These are phyloP conservation scores for Trisateles emortualis DNA, from an alignment of 2,888 invertebrate genomes.

Conservation along the genomic window DNA sequence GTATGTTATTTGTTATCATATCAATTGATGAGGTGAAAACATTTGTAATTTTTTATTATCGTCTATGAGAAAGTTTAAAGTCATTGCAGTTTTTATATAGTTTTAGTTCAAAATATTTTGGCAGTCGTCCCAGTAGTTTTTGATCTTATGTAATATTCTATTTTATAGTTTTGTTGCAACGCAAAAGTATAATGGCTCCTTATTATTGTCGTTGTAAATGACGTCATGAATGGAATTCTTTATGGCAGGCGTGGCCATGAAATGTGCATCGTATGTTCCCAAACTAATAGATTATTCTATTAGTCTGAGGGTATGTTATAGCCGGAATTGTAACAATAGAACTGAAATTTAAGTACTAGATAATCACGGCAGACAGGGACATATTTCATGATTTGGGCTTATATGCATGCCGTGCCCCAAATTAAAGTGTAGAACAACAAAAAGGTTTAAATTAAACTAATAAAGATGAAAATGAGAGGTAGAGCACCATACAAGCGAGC, in stretches of 20 bases:
- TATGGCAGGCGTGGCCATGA: slow-evolving; percentile 32
- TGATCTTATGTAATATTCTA: slow-evolving; percentile 29
- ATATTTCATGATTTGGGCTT: too few relatives aligned
- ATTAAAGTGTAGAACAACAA: too few relatives aligned
- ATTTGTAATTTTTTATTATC: slow-evolving; percentile 7
- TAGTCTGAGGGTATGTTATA: too few relatives aligned
- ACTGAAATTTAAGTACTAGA: too few relatives aligned
- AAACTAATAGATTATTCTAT: too few relatives aligned
- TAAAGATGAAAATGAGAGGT: too few relatives aligned
- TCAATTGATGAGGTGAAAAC: slow-evolving; percentile 16
- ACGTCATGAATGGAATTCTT: slow-evolving; percentile 48
- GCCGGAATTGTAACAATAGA: too few relatives aligned
- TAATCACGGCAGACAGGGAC: too few relatives aligned
- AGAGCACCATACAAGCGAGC: too few relatives aligned
- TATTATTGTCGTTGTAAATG: slow-evolving; percentile 47
- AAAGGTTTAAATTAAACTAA: too few relatives aligned
- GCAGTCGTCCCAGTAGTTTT: slow-evolving; percentile 35
- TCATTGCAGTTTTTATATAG: slow-evolving; percentile 21
- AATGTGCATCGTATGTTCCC: slow-evolving; percentile 10
- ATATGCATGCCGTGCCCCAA: too few relatives aligned
- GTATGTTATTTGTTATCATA: background rate
- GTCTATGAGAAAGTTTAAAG: slow-evolving; percentile 31
- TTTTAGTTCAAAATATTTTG: slow-evolving; percentile 29
- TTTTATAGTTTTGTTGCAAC: slow-evolving; percentile 30
- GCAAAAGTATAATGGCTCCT: slow-evolving; percentile 31